phyloP scores from a whole-genome alignment of 2,113 vertebrate species.

The Periophthalmodon schlosseri region DNA sequence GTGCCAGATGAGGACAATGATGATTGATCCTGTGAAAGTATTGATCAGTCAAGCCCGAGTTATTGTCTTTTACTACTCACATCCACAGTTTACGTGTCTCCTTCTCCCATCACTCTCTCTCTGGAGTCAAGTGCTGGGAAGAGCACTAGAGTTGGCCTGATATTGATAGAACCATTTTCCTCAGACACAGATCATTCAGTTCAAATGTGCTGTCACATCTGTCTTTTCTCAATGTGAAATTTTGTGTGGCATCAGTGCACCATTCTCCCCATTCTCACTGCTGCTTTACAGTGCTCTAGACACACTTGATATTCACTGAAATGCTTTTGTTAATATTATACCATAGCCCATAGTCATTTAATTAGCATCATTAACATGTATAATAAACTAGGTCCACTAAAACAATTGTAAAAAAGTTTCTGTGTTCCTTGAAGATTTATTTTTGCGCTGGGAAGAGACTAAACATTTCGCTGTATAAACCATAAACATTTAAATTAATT shows the following conservation, averaged over 20 bases:
- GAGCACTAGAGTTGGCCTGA: constrained; percentile 26
- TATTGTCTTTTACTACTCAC: constrained; percentile 48
- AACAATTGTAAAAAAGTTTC: background rate
- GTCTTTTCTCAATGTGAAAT: constrained; percentile 14
- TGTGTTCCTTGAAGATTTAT: background rate
- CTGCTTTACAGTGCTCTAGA: background rate
- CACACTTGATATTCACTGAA: background rate
- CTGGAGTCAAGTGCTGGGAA: constrained; percentile 42
- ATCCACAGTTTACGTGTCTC: constrained; percentile 27
- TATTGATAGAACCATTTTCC: constrained; percentile 35
- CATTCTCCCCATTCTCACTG: background rate
- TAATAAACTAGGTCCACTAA: background rate
- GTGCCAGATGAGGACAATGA: constrained; percentile 31
- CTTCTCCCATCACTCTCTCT: constrained; percentile 16
- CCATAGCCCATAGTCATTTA: background rate
- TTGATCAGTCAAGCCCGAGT: constrained; percentile 58
- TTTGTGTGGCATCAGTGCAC: background rate
- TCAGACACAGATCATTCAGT: constrained; percentile 28
- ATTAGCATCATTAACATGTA: background rate
- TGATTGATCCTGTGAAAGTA: constrained; percentile 58
- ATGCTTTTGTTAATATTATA: background rate
- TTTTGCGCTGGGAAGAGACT: background rate
- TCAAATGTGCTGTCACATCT: constrained; percentile 2
- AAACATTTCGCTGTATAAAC: background rate
- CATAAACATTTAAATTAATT: background rate